Evolutionary conservation across 1,140 invertebrate genomes (phyloP), one percentile per base, ranked within the genome.

Genomic region (Drosophila pandora): DNA sequence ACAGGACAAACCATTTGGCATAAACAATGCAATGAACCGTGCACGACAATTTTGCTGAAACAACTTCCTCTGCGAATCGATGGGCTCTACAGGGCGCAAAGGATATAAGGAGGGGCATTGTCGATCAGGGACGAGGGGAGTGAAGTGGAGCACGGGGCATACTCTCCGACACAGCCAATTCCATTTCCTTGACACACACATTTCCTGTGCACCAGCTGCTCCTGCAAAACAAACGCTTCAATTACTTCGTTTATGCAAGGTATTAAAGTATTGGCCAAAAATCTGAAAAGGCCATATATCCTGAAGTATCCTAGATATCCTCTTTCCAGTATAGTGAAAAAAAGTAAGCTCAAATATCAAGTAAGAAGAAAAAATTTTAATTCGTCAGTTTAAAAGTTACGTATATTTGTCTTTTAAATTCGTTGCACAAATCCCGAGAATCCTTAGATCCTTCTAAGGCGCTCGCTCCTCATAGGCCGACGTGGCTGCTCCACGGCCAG

Each of bases 11-110:
- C 72, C 79, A 76, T 62, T 69, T 55, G 59, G 82, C 77, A 84
- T 81, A 81, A 81, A 81, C 78, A 80, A 80, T 77, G 79, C 73
- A 77, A 68, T 84, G 80, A 85, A 69, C 72, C 81, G 63, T 74
- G 50, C 63, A 60, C 56, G 21, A 70, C 77, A 67, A 70, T 81
- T 65, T 69, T 65, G 56, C 76, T 79, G 72, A 60, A 77, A 72
- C 72, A 82, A 77, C 78, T 71, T 63, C 47, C 71, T 58, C 22
- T 53, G 30, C 58, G 56, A 83, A 64, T 63, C 76, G 45, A 21
- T 22, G 7, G 43, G 43, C 7, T 5, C 41, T 17, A 41, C 12
- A 41, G n/a, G 10, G 13, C 13, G 41, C 9, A 21, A 73, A 64
- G 41, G 49, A 57, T 57, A 28, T 17, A 17, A 41, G n/a, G 13